Conservation (phyloP, 2,113 vertebrate species). For the Seriola rivoliana region DNA sequence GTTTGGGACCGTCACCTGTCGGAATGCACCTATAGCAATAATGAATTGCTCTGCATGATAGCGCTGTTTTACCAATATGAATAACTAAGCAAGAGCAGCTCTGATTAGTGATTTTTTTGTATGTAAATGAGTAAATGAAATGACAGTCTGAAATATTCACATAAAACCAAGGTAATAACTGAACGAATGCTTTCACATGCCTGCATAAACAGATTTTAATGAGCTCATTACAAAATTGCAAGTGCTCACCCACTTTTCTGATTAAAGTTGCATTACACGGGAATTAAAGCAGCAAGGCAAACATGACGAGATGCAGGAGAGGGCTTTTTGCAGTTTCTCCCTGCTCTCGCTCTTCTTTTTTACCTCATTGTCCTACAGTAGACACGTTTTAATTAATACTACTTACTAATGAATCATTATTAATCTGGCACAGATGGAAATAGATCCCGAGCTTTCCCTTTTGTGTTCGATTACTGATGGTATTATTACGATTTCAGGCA, state of each 20-base stretch:
- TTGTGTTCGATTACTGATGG: conserved; percentile 72
- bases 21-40: conserved; percentile 56
- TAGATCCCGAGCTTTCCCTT: conserved; percentile 51
- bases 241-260: conserved; percentile 60
- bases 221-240: conserved; percentile 55
- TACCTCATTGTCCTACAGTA: conserved; percentile 43
- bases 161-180: background rate
- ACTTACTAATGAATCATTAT: conserved; percentile 67
- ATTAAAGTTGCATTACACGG: conserved; percentile 59
- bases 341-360: background rate
- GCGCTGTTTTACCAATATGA: conserved; percentile 8
- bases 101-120: background rate
- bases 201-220: conserved; percentile 52
- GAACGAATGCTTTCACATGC: conserved; percentile 6
- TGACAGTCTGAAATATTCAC: background rate
- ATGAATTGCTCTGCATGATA: conserved; percentile 50
- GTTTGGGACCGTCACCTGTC: conserved; percentile 68
- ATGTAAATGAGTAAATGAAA: conserved; percentile 7
- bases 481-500: conserved; percentile 73
- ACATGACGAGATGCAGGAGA: conserved; percentile 29
- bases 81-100: background rate
- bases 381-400: conserved; percentile 56
- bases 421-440: conserved; percentile 66
- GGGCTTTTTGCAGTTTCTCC: conserved; percentile 3
- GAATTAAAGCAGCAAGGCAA: conserved; percentile 48